Evolutionary conservation across 92 coral and sea anemone species (phyloP).

Genomic region (Phymanthus crucifer): DNA sequence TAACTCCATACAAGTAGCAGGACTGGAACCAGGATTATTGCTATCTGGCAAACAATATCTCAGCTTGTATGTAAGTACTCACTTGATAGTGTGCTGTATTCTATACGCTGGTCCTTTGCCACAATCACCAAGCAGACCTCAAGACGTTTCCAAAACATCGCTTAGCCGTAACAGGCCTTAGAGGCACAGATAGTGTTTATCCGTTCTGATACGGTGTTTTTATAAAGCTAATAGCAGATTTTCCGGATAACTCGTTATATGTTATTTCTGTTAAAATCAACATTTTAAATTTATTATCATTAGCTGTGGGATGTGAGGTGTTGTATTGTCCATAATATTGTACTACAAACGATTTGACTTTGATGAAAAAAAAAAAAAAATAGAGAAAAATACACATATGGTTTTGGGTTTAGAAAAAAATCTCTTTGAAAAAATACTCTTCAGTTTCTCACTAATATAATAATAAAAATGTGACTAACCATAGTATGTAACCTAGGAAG

Average conservation of each 20-base stretch:
- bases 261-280: neutral
- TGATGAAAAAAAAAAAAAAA: too few species aligned
- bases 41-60: slow-evolving; percentile 12
- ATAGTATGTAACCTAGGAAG: neutral
- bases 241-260: neutral
- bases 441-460: too few species aligned
- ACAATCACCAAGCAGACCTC: neutral
- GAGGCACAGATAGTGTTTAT: neutral
- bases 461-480: neutral
- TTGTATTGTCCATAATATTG: neutral
- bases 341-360: neutral
- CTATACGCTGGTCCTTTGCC: neutral
- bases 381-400: too few species aligned
- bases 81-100: neutral
- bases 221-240: neutral
- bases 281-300: neutral
- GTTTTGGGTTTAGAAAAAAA: too few species aligned
- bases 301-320: neutral
- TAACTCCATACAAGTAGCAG: neutral
- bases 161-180: neutral
- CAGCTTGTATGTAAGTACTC: slow-evolving; percentile 19
- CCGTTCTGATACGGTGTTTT: neutral
- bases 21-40: slow-evolving; percentile 4
- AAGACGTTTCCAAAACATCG: neutral
- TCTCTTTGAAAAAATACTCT: too few species aligned